Evolutionary conservation across 2,797 vertebrate species (phyloP).

Genomic region (Enteromius anoplus): DNA sequence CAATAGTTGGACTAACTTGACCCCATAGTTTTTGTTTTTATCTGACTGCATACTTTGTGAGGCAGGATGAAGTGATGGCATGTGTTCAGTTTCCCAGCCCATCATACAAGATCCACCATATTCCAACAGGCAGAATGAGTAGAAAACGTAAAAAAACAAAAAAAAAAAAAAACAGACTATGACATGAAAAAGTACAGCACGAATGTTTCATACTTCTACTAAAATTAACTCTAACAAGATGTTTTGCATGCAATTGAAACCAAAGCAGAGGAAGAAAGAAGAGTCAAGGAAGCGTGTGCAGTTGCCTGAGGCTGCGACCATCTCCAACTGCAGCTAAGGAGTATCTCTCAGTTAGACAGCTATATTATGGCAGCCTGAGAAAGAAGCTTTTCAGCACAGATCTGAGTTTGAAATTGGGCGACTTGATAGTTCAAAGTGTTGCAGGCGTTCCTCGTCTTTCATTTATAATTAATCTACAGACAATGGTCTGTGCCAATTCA

Average conservation of each 20-base stretch:
- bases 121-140: constrained; percentile 59
- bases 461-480: constrained; percentile 52
- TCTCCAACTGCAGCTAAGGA: constrained; percentile 77
- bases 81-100: constrained; percentile 65
- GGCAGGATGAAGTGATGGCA: constrained; percentile 82
- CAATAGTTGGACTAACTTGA: constrained; percentile 69
- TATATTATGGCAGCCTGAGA: constrained; percentile 69
- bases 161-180: not conserved
- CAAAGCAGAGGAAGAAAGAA: constrained; percentile 82
- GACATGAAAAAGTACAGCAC: constrained; percentile 53
- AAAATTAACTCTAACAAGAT: constrained; percentile 71
- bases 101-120: constrained; percentile 57
- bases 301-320: constrained; percentile 84
- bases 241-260: constrained; percentile 77
- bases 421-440: constrained; percentile 68
- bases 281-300: constrained; percentile 85
- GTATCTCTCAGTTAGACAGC: constrained; percentile 63
- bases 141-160: constrained; percentile 4
- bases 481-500: constrained; percentile 53
- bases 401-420: constrained; percentile 67
- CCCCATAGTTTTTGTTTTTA: constrained; percentile 65
- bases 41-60: constrained; percentile 75
- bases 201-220: constrained; percentile 72
- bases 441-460: constrained; percentile 65
- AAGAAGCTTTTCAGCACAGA: constrained; percentile 70